Evolutionary conservation across 2,113 vertebrate genomes (phyloP).

Genomic region (Mus musculus): GRCm39 chr11:23543001-23543500

Average conservation of each 20-base stretch:
- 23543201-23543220: too few relatives aligned
- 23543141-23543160: too few relatives aligned
- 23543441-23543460: slow-evolving; percentile 87
- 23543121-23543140: too few relatives aligned
- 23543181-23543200: too few relatives aligned
- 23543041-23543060: not conserved
- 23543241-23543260: slow-evolving; percentile 29
- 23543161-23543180: too few relatives aligned
- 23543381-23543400: not conserved
- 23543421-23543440: slow-evolving; percentile 94
- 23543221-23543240: slow-evolving; percentile 9
- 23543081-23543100: slow-evolving; percentile 41
- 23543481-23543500: slow-evolving; percentile 91
- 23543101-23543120: not conserved
- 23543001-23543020: not conserved
- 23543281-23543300: not conserved
- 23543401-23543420: slow-evolving; percentile 60
- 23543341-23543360: not conserved
- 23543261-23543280: not conserved
- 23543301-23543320: not conserved
- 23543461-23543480: slow-evolving; percentile 90
- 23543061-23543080: slow-evolving; percentile 40
- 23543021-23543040: slow-evolving; percentile 10
- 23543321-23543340: slow-evolving; percentile 32
- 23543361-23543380: slow-evolving; percentile 22